Percentiles rank a stretch among this genome's conserved stretches.
Conservation (phyloP, 2,888 invertebrate genomes). For the Nezara viridula region DNA sequence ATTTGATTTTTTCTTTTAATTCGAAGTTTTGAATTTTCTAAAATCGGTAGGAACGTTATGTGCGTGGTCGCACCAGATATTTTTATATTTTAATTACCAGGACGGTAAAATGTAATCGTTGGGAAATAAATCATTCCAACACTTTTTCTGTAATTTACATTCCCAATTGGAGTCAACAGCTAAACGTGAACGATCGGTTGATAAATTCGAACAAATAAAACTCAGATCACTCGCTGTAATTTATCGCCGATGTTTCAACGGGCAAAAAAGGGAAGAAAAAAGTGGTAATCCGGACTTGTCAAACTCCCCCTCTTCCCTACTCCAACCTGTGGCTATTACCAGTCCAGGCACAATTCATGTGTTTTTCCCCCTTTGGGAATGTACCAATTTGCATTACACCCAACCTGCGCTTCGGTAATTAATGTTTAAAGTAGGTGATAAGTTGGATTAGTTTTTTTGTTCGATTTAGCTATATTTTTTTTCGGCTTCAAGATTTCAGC, state of each 20-base stretch:
- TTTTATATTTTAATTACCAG: background rate
- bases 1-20: too few relatives aligned
- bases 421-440: background rate
- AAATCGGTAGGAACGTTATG: too few relatives aligned
- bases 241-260: background rate
- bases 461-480: too few relatives aligned
- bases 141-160: background rate
- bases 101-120: background rate
- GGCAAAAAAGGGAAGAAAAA: background rate
- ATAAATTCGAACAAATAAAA: constrained; percentile 22
- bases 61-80: too few relatives aligned
- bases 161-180: background rate
- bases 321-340: background rate
- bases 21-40: too few relatives aligned
- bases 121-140: background rate
- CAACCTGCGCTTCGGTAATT: background rate
- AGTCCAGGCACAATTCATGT: background rate
- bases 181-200: background rate
- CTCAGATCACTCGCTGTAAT: background rate
- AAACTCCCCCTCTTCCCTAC: background rate
- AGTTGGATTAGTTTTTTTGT: background rate
- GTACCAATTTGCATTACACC: constrained; percentile 25
- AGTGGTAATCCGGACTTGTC: constrained; percentile 1
- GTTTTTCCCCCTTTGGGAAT: background rate
- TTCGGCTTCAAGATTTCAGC: too few relatives aligned